Evolutionary conservation across 2,113 vertebrate genomes (phyloP).

Genomic region (Dasyurus viverrinus): DNA sequence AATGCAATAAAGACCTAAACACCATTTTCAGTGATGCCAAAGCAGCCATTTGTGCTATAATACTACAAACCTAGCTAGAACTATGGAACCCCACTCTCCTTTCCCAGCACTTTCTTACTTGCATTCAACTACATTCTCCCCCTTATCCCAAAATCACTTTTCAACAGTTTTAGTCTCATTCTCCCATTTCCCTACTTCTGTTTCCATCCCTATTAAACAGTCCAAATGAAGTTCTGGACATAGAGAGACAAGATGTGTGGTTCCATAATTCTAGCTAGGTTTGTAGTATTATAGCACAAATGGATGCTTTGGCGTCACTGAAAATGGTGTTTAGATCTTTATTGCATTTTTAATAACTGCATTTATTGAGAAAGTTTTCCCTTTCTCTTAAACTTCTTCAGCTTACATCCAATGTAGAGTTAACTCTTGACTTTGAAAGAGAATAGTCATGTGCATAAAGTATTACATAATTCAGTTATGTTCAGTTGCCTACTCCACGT

Average conservation of each 20-base stretch:
- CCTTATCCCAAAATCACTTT: background rate
- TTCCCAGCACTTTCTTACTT: background rate
- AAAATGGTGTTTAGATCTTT: background rate
- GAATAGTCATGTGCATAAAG: background rate
- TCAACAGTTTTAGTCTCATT: background rate
- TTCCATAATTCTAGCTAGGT: background rate
- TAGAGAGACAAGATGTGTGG: background rate
- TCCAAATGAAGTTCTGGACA: background rate
- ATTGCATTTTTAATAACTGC: background rate
- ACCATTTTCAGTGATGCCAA: background rate
- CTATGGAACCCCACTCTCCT: no score
- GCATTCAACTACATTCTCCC: background rate
- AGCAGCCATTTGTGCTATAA: background rate
- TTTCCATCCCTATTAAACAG: background rate
- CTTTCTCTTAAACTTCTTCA: background rate
- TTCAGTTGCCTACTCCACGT: background rate
- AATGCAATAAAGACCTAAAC: background rate
- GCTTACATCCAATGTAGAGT: background rate
- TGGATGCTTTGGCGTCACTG: background rate
- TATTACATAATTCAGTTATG: background rate
- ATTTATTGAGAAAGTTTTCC: background rate
- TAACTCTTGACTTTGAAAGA: background rate
- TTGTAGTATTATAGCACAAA: background rate
- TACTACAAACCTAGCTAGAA: background rate
- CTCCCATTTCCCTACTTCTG: background rate